Base-by-base conservation (phyloP, 2,888 invertebrate genomes). In the Patella depressa region DNA sequence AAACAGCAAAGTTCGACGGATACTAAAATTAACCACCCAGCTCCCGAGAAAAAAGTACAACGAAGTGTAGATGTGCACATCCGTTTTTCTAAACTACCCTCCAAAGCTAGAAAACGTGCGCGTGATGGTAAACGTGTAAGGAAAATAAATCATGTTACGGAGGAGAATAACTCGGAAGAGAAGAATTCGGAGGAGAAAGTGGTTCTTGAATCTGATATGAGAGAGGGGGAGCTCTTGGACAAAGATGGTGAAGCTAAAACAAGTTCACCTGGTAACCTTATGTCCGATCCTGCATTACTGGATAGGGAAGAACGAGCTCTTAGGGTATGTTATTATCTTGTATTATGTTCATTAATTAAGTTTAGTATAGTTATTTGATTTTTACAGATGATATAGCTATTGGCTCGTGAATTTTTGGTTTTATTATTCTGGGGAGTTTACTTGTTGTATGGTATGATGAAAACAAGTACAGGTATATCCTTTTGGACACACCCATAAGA, bases 221-320 rank as follows among this genome's bases (percentile, higher is more conserved):
- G 54, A 12, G 75, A 71, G 12, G 71, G 71, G 17, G 29, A 55
- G 17, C 34, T 55, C 29, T 55, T 71, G 15, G 70, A 70, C n/a
- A 70, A 75, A 45, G 55, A 73, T 24, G 55, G 12, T 65, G 65
- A 53, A 24, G 57, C 71, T 7, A 71, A 71, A 24, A 71, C 24
- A 15, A 71, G 70, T 54, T 29, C 73, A 12, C 53, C 54, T n/a
- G 80, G 80, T 54, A 79, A 81, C 53, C 75, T 85, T 15, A 80
- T 80, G 59, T 81, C 79, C 29, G 85, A 86, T 75, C 84, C 85
- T 1, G 75, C 83, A 11, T 75, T 78, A 34, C 82, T 85, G 34
- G 80, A 79, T 29, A 57, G 86, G n/a, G 86, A 86, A 72, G 85
- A 85, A 57, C 75, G 86, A 45, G 83, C 84, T 9, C 77, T 86